Base-by-base conservation (phyloP, 2,113 vertebrate species). In the Pteruthius melanotis region DNA sequence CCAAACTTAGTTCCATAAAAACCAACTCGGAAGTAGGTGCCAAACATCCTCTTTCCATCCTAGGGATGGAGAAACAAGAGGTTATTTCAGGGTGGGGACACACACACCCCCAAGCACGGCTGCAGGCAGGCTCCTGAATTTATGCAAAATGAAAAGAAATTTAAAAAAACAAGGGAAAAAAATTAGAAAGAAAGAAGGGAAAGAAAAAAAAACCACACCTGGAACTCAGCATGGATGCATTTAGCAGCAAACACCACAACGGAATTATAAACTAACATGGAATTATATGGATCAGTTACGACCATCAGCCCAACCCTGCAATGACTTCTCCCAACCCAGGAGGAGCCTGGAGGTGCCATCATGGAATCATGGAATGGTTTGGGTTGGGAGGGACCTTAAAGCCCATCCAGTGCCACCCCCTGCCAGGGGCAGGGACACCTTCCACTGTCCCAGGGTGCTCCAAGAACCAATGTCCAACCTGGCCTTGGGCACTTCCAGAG, bases 41-140 rank as follows among this genome's bases (percentile, higher is more conserved):
- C 99, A 97, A 99, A 99, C 99, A 99, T 99, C 97, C 99, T 98
- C 99, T 99, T 99, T 97, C 99, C 99, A 90, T 98, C 98, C 99
- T 99, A 95, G 59, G 87, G 95, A 89, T 93, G 96, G 97, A 97
- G 96, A 98, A 97, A 96, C 84, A 52, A 86, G 92, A 87, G 74
- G 91, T 97, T 89, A 95, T 68, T 89, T 97, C 87, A 97, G 88
- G 57, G 66, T 52, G 93, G 86, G 84, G 47, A 85, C 11, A 15
- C 0, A 4, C 44, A 76, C 11, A 70, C 17, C 69, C 56, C 40
- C n/a, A 40, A 86, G 49, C n/a, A 40, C 1, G 12, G 68, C 81
- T 92, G 95, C 74, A 94, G 91, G 75, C 61, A 92, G 77, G 83
- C 87, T 87, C 83, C 92, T 95, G 80, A 95, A 71, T 54, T 91